Evolutionary conservation across 2,797 vertebrate genomes (phyloP), one percentile per base, ranked within the genome.

Genomic region (Ptychobarbus kaznakovi): DNA sequence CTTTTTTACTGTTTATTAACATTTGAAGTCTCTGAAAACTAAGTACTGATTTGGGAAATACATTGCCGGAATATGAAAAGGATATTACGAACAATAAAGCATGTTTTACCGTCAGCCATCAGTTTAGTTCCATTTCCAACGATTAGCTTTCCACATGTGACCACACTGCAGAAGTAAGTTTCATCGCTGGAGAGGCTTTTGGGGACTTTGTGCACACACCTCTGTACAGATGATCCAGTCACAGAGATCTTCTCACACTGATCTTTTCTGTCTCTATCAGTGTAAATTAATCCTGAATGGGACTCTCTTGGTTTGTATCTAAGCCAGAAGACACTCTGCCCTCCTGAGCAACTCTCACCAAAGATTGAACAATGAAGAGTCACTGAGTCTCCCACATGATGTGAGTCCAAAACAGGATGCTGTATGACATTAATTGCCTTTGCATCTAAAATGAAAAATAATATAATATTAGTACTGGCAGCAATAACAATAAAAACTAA

Each of bases 141-240:
- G 40, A 81, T 18, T 35, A 82, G 63, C 11, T 90, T 69, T 72
- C 90, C 91, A 66, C 92, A 93, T 22, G 90, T 85, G 22, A 85
- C 86, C 79, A 93, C 70, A 42, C 81, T 89, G 35, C 93, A 94
- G 82, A 91, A 90, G 86, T 94, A 93, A 3, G 38, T 90, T 6
- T 89, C 92, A 68, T 88, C 51, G 8, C 93, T 90, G 56, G 56
- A 0, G 2, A 72, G 53, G 76, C 0, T 63, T 86, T 77, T 92
- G 13, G 86, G 83, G n/a, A 91, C 42, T 72, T 89, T 81, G 88
- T 91, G 92, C 13, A 87, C 18, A 11, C 92, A 92, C 46, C 49
- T 88, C 44, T 38, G 74, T 0, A 86, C 73, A 42, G 61, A 53
- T 42, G 65, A 35, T 18, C 42, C 73, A 38, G 73, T 22, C 49